phyloP scores from a whole-genome alignment of 2,888 invertebrate genomes.

The Harpalus rubripes region DNA sequence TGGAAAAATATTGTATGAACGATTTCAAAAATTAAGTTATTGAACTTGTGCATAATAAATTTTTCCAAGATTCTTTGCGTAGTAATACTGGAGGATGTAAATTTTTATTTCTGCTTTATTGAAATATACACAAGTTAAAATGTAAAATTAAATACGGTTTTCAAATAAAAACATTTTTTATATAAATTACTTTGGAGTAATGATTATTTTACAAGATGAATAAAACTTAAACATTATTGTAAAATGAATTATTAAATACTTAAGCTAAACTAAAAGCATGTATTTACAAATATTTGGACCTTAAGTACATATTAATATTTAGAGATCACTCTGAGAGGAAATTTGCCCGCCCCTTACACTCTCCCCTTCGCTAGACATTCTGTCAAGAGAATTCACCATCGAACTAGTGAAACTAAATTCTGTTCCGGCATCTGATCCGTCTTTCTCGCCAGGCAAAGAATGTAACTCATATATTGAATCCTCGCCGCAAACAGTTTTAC shows the following conservation, averaged over 20 bases:
- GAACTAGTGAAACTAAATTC: slow-evolving; percentile 81
- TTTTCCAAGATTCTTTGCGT: background rate
- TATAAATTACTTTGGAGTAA: background rate
- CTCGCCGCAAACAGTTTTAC: slow-evolving; percentile 64
- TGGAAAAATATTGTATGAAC: no score
- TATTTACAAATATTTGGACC: slow-evolving; percentile 10
- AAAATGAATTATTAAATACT: background rate
- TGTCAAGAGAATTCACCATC: slow-evolving; percentile 73
- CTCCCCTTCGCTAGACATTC: slow-evolving; percentile 70
- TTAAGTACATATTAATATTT: slow-evolving; percentile 16
- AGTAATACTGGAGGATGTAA: background rate
- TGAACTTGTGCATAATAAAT: no score
- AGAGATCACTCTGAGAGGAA: slow-evolving; percentile 14
- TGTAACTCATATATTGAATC: slow-evolving; percentile 51
- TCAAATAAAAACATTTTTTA: background rate
- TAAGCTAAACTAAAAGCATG: background rate
- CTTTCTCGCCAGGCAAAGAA: slow-evolving; percentile 8
- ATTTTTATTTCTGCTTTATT: background rate
- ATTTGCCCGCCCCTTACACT: background rate
- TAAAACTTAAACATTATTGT: background rate
- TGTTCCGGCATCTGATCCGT: slow-evolving; percentile 41
- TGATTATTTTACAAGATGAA: background rate
- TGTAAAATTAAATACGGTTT: background rate
- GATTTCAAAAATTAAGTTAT: no score
- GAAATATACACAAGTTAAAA: background rate